Base-by-base conservation (phyloP, 2,888 invertebrate species). In the Orchestes rusci region DNA sequence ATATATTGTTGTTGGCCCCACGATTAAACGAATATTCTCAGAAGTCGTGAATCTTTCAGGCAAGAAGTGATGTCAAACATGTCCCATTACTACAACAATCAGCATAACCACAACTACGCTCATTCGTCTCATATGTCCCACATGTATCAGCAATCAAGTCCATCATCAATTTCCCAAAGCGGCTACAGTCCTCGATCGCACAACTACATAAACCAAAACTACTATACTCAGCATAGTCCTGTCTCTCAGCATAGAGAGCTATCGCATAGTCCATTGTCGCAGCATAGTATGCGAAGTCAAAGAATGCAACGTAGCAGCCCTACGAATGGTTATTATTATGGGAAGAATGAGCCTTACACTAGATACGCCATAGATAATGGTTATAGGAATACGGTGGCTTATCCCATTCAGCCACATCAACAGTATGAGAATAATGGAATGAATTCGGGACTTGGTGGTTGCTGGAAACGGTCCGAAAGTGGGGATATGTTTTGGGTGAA, bases 401-500 rank as follows among this genome's bases (percentile, higher is more conserved):
- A n/a, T 67, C 47, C 68, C 66, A 43, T 69, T 67, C 52, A 69
- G 67, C 53, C 65, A 64, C 41, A 46, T 27, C 45, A 45, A 29
- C 39, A 47, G 13, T 47, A 47, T 20, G 47, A 47, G 29, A 61
- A 54, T 45, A 55, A 53, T 38, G 48, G 59, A 38, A 58, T 60
- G 33, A 59, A 61, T 55, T 53, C 61, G 8, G 69, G 68, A 3
- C 57, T 69, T 31, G 68, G 68, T 2, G 70, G 70, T 3, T 65
- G 62, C 53, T 70, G 69, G 69, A 66, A 67, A 48, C 57, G 59
- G 43, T 55, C 61, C 12, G 66, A 67, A 45, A 65, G 55, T 42
- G 69, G 68, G 5, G 67, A 69, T 48, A 57, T 62, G 45, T 55
- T 66, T 51, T 70, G 70, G 70, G 68, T 64, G 43, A 59, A 60